Conservation (phyloP, 2,888 invertebrate genomes). For the Schizaphis graminum region DNA sequence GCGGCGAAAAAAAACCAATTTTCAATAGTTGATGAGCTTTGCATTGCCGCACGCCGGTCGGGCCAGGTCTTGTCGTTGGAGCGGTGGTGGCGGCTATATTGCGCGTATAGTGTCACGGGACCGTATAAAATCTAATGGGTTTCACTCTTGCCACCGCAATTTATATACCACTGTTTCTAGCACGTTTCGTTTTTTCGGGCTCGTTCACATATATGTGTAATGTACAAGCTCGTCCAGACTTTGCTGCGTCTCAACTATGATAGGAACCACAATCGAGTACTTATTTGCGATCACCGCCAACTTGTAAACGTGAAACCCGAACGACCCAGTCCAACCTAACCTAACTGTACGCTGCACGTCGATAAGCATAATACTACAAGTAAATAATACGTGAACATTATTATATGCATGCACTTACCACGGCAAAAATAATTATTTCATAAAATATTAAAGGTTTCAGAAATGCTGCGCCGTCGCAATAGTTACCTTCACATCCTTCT, state of each 20-base stretch:
- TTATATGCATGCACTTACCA: neutral
- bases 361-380: no score
- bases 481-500: neutral
- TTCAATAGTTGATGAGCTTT: slow-evolving; percentile 64
- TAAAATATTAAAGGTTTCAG: neutral
- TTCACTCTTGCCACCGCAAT: neutral
- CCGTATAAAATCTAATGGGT: slow-evolving; percentile 63
- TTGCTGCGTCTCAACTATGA: neutral
- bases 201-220: neutral
- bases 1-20: slow-evolving; percentile 61
- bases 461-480: neutral
- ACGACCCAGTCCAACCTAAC: neutral
- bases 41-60: slow-evolving; percentile 2
- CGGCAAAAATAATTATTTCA: neutral
- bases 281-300: neutral
- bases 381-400: neutral
- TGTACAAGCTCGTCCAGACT: neutral
- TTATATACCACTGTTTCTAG: neutral
- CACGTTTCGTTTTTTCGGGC: neutral
- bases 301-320: neutral
- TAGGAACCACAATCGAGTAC: neutral
- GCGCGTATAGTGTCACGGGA: neutral
- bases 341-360: neutral
- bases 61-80: neutral
- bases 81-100: neutral